Evolutionary conservation across 2,113 vertebrate species (phyloP).

Genomic region (Gasterosteus nipponicus): DNA sequence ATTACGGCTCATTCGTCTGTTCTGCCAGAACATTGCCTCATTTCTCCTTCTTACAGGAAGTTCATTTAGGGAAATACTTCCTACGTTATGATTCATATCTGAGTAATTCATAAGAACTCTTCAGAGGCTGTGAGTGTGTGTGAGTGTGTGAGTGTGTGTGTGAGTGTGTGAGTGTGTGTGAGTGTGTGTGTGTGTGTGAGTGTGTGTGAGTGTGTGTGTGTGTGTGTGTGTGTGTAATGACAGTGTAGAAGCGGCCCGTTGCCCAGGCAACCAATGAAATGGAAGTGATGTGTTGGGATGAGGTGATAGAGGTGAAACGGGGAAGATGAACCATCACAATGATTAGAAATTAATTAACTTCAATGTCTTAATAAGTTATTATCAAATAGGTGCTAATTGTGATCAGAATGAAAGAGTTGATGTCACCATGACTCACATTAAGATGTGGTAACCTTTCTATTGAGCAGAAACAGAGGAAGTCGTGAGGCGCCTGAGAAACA

Average conservation of each 20-base stretch:
- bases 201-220: too few species aligned
- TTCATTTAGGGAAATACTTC: constrained; percentile 59
- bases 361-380: too few species aligned
- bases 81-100: constrained; percentile 69
- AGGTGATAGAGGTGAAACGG: neutral
- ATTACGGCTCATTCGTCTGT: constrained; percentile 69
- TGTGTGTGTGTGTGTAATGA: neutral
- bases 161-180: neutral
- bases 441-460: too few species aligned
- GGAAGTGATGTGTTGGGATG: neutral
- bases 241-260: neutral
- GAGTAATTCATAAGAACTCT: constrained; percentile 39
- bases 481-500: too few species aligned
- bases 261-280: neutral
- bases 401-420: too few species aligned
- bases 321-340: neutral
- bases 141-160: neutral
- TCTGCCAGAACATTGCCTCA: constrained; percentile 31
- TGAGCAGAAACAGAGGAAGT: too few species aligned
- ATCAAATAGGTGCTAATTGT: too few species aligned
- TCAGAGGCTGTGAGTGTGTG: constrained; percentile 17
- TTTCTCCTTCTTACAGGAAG: constrained; percentile 48
- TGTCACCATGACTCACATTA: too few species aligned
- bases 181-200: constrained; percentile 26
- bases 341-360: too few species aligned